phyloP scores from a whole-genome alignment of 2,888 invertebrate genomes.

The Odontomyia ornata region DNA sequence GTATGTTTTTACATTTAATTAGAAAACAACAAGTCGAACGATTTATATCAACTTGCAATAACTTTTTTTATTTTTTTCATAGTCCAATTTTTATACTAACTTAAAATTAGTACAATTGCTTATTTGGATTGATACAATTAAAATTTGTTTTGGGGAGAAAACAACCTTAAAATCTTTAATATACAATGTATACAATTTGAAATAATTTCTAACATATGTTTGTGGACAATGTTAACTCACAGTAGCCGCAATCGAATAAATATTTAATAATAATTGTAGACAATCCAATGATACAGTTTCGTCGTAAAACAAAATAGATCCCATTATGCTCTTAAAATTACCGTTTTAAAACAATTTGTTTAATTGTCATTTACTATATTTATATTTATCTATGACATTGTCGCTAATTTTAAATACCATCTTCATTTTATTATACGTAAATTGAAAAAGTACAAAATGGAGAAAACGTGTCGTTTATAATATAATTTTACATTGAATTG shows the following conservation, averaged over 20 bases:
- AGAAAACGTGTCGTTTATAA: slow-evolving; percentile 41
- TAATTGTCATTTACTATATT: slow-evolving; percentile 19
- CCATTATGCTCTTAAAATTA: slow-evolving; percentile 12
- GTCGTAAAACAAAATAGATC: slow-evolving; percentile 9
- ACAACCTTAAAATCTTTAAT: slow-evolving; percentile 28
- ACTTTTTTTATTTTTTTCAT: slow-evolving; percentile 33
- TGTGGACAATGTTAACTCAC: slow-evolving; percentile 11
- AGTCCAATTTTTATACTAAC: slow-evolving; percentile 34
- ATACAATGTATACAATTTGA: neutral
- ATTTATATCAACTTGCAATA: slow-evolving; percentile 32
- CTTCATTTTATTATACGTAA: slow-evolving; percentile 42
- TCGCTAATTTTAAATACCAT: slow-evolving; percentile 40
- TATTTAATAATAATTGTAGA: neutral
- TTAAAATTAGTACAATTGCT: neutral
- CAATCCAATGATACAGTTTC: neutral
- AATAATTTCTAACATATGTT: slow-evolving; percentile 35
- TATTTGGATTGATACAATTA: slow-evolving; percentile 5
- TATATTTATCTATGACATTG: slow-evolving; percentile 31
- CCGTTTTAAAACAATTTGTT: slow-evolving; percentile 30
- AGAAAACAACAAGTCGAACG: neutral
- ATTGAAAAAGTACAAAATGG: slow-evolving; percentile 45
- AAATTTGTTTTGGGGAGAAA: slow-evolving; percentile 23
- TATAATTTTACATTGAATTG: slow-evolving; percentile 41
- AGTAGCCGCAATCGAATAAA: slow-evolving; percentile 7
- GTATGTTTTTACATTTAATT: no score